Conservation (phyloP, 2,797 vertebrate species). For the Hephaestus fuliginosus region DNA sequence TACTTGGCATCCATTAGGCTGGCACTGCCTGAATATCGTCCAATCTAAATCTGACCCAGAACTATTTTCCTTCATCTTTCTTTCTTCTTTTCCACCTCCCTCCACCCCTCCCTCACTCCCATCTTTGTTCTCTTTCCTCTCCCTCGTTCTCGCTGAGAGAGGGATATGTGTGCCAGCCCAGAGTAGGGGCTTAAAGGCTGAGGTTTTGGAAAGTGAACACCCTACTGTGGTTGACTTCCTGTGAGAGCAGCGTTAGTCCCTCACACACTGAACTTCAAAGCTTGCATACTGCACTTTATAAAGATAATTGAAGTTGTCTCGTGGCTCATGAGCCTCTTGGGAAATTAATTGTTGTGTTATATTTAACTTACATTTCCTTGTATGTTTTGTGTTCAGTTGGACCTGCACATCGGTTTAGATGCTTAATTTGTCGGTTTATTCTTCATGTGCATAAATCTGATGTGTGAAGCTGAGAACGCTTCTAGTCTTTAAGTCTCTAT, state of each 20-base stretch:
- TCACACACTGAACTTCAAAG: slow-evolving; percentile 69
- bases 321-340: slow-evolving; percentile 17
- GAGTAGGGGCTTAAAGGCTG: slow-evolving; percentile 57
- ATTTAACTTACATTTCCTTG: slow-evolving; percentile 12
- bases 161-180: slow-evolving; percentile 52
- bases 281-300: slow-evolving; percentile 36
- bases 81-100: slow-evolving; percentile 44
- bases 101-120: slow-evolving; percentile 23
- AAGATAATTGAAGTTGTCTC: slow-evolving; percentile 58
- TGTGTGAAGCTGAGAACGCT: slow-evolving; percentile 13
- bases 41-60: slow-evolving; percentile 71
- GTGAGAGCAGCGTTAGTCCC: slow-evolving; percentile 58
- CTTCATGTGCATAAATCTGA: background rate
- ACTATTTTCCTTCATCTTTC: slow-evolving; percentile 66
- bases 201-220: slow-evolving; percentile 66
- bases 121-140: slow-evolving; percentile 60
- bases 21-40: slow-evolving; percentile 49
- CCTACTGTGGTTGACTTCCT: slow-evolving; percentile 76
- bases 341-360: slow-evolving; percentile 27
- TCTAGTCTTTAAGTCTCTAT: slow-evolving; percentile 3
- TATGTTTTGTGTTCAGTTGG: slow-evolving; percentile 11
- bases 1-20: slow-evolving; percentile 58
- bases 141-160: slow-evolving; percentile 34
- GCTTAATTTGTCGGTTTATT: slow-evolving; percentile 10
- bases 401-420: background rate